Conservation (phyloP, 2,113 vertebrate genomes). For the Hydrolagus affinis region DNA sequence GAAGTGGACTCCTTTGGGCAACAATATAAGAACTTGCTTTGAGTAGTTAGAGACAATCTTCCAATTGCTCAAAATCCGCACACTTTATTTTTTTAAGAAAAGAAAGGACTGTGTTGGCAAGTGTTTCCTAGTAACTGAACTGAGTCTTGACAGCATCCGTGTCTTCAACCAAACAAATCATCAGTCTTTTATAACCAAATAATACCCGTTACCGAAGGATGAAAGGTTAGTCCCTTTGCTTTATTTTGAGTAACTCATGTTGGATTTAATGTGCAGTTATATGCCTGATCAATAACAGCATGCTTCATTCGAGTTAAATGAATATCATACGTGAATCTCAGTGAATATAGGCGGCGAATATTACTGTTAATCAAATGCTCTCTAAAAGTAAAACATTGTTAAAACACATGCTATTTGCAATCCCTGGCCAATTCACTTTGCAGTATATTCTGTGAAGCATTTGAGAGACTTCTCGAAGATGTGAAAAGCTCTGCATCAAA, state of each 20-base stretch:
- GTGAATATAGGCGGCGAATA: not conserved
- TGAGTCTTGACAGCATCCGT: slow-evolving; percentile 7
- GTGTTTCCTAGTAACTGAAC: not conserved
- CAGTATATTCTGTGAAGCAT: no score
- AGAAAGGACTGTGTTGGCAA: not conserved
- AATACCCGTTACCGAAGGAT: not conserved
- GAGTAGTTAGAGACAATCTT: not conserved
- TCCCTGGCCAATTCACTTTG: no score
- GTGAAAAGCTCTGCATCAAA: no score
- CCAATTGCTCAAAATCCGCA: not conserved
- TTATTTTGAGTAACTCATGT: not conserved
- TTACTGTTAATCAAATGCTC: not conserved
- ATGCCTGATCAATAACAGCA: not conserved
- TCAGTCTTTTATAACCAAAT: not conserved
- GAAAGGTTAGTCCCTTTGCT: slow-evolving; percentile 9
- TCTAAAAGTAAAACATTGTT: slow-evolving; percentile 2
- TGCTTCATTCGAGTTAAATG: not conserved
- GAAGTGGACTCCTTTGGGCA: slow-evolving; percentile 7
- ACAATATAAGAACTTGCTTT: not conserved
- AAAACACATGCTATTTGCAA: slow-evolving; percentile 14
- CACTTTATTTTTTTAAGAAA: not conserved
- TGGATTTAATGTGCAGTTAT: not conserved
- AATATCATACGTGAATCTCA: not conserved
- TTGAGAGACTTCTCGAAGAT: no score
- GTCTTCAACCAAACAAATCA: slow-evolving; percentile 9